These are phyloP conservation scores for Drosophila teissieri DNA, from an alignment of 1,140 invertebrate species.

Conservation along the genomic window DNA sequence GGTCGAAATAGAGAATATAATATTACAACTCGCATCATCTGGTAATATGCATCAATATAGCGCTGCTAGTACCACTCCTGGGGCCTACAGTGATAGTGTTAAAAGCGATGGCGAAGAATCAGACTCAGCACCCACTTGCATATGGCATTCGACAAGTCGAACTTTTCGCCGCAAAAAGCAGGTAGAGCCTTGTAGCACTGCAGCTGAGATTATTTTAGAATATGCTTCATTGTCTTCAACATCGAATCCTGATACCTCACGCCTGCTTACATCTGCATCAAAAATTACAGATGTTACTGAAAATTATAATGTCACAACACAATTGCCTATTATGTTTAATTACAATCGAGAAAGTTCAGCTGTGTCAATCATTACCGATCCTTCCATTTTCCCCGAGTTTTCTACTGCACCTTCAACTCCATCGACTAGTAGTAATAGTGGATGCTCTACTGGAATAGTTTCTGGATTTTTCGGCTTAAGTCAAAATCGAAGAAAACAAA, in stretches of 20 bases:
- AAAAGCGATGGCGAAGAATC: conserved; percentile 16
- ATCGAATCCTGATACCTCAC: conserved; percentile 2
- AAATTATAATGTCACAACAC: conserved; percentile 12
- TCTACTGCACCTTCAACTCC: conserved; percentile 40
- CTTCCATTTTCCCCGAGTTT: conserved; percentile 19
- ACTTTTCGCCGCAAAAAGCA: conserved; percentile 11
- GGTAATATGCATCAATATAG: conserved; percentile 4
- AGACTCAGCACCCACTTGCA: conserved; percentile 45
- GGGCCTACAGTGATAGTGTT: conserved; percentile 12
- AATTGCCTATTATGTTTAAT: conserved; percentile 9
- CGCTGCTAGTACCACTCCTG: neutral
- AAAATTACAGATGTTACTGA: conserved; percentile 11
- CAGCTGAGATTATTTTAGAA: conserved; percentile 75
- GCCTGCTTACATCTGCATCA: neutral
- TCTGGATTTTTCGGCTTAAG: conserved; percentile 16
- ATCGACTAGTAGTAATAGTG: conserved; percentile 57
- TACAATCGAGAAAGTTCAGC: conserved; percentile 10
- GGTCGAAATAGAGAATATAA: conserved; percentile 65
- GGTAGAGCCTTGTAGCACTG: conserved; percentile 38
- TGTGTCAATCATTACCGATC: conserved; percentile 21
- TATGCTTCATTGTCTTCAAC: conserved; percentile 55
- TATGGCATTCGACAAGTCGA: conserved; percentile 63
- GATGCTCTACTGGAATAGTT: conserved; percentile 36
- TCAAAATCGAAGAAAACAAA: conserved; percentile 57
- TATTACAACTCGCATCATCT: conserved; percentile 44